These are phyloP conservation scores for Tetrao urogallus DNA, from an alignment of 2,113 vertebrate genomes.

Conservation along the genomic window DNA sequence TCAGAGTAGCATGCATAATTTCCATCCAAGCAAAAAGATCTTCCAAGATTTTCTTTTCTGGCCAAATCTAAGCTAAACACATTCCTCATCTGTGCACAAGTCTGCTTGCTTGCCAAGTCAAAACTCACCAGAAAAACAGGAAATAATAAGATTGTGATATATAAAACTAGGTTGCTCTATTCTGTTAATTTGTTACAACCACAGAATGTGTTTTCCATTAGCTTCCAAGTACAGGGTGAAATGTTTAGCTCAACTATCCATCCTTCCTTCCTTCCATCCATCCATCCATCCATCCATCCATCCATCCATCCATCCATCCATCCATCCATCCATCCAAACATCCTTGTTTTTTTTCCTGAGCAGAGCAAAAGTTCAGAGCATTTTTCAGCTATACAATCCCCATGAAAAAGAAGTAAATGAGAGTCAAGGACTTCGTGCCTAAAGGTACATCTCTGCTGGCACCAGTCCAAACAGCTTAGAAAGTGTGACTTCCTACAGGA, in stretches of 20 bases:
- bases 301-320: neutral
- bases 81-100: conserved; percentile 51
- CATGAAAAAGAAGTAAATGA: neutral
- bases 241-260: conserved; percentile 10
- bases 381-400: neutral
- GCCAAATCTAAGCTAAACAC: conserved; percentile 52
- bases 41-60: conserved; percentile 23
- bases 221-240: neutral
- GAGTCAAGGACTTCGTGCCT: neutral
- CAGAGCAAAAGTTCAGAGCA: neutral
- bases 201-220: conserved; percentile 60
- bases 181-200: conserved; percentile 50
- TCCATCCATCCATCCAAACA: neutral
- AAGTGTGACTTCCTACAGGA: neutral
- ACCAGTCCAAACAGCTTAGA: neutral
- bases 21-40: conserved; percentile 41
- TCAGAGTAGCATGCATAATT: conserved; percentile 21
- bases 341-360: neutral
- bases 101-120: conserved; percentile 39
- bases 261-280: neutral
- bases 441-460: neutral
- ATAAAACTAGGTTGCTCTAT: conserved; percentile 31
- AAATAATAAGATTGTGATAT: conserved; percentile 37
- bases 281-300: neutral
- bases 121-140: conserved; percentile 54